Percentiles rank a stretch among this genome's conserved stretches.
These are phyloP conservation scores for Drosophila equinoxialis DNA, from an alignment of 1,140 invertebrate genomes.

Conservation along the genomic window DNA sequence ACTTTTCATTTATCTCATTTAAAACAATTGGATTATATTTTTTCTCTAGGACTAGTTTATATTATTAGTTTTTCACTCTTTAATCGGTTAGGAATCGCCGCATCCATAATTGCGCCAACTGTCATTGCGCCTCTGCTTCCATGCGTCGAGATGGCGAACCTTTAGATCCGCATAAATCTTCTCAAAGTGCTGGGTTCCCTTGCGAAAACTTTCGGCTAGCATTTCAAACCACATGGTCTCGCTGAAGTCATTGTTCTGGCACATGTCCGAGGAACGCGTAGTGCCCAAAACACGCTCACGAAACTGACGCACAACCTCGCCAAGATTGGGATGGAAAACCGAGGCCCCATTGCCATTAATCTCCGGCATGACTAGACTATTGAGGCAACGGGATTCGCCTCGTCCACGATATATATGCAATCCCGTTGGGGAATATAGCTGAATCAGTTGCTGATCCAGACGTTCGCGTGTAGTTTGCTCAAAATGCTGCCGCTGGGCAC, in stretches of 20 bases:
- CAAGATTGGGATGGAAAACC: conserved; percentile 34
- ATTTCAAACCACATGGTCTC: conserved; percentile 63
- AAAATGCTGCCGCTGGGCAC: conserved; percentile 61
- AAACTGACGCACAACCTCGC: conserved; percentile 57
- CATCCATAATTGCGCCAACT: conserved; percentile 41
- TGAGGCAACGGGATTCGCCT: conserved; percentile 47
- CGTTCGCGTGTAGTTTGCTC: conserved; percentile 37
- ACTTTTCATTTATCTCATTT: background rate
- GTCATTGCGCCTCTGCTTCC: conserved; percentile 44
- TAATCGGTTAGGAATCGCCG: background rate
- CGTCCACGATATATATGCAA: conserved; percentile 64
- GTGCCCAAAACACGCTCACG: conserved; percentile 55
- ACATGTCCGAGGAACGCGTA: conserved; percentile 39
- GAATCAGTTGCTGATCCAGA: conserved; percentile 50
- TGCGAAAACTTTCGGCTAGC: conserved; percentile 41
- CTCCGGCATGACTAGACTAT: conserved; percentile 63
- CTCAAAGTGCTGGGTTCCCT: conserved; percentile 49
- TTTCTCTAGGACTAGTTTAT: background rate
- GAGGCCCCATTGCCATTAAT: conserved; percentile 46
- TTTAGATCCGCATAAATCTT: conserved; percentile 60
- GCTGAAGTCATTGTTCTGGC: conserved; percentile 50
- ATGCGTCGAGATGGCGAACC: conserved; percentile 51
- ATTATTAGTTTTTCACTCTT: background rate
- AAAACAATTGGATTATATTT: background rate
- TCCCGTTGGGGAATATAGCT: conserved; percentile 53